phyloP scores from a whole-genome alignment of 2,113 vertebrate genomes.

The Oceanites oceanicus region DNA sequence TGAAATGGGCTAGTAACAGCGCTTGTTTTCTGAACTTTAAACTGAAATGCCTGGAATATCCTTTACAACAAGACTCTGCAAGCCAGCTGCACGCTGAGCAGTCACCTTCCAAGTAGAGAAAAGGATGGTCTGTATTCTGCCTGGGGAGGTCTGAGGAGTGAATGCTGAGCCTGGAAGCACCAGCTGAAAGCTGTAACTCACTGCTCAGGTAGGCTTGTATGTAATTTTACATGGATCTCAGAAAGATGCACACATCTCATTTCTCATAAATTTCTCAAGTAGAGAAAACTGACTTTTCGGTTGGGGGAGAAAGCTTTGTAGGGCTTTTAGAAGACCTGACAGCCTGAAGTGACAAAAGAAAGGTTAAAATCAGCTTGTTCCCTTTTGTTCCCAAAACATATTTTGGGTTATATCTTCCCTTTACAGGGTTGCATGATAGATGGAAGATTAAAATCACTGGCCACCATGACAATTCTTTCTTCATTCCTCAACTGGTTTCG shows the following conservation, averaged over 20 bases:
- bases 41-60: neutral
- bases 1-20: neutral
- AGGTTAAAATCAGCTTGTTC: neutral
- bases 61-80: neutral
- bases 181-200: neutral
- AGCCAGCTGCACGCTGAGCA: neutral
- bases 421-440: neutral
- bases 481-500: conserved; percentile 29
- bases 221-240: neutral
- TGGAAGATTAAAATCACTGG: conserved; percentile 16
- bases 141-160: neutral
- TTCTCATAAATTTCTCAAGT: neutral
- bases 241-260: neutral
- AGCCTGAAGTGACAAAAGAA: neutral
- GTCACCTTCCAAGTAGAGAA: neutral
- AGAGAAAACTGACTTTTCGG: neutral
- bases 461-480: conserved; percentile 14
- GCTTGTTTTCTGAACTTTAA: neutral
- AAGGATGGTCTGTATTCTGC: neutral
- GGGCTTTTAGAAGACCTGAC: neutral
- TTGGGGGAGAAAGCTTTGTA: neutral
- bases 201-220: neutral
- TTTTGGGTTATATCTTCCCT: neutral
- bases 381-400: neutral
- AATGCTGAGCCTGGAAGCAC: neutral